phyloP scores from a whole-genome alignment of 2,888 invertebrate genomes.

The Nephrocerus scutellatus region DNA sequence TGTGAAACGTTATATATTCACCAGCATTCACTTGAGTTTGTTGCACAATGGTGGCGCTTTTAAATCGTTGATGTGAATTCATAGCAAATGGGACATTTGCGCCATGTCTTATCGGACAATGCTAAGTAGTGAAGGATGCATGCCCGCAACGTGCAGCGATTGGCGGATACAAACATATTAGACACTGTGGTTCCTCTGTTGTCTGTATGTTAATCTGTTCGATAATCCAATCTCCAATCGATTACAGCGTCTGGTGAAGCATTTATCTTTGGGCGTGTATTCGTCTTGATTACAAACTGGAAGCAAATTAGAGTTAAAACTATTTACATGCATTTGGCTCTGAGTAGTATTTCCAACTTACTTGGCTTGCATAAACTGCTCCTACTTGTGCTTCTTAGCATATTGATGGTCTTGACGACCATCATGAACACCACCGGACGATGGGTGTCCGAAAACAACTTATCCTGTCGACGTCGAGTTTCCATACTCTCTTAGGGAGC shows the following conservation, averaged over 20 bases:
- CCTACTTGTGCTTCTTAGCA: conserved; percentile 83
- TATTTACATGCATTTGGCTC: too few relatives aligned
- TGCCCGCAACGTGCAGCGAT: conserved; percentile 88
- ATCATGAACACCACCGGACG: too few relatives aligned
- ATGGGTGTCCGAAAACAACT: conserved; percentile 26
- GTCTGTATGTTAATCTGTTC: conserved; percentile 79
- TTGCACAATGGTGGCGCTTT: conserved; percentile 56
- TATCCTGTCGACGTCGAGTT: conserved; percentile 32
- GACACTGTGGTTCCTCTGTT: conserved; percentile 68
- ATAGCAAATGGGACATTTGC: conserved; percentile 89
- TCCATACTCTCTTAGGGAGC: conserved; percentile 56
- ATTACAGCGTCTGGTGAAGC: conserved; percentile 82
- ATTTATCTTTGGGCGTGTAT: conserved; percentile 64
- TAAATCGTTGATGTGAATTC: conserved; percentile 73
- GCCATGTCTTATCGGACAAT: conserved; percentile 72
- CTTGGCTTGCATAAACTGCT: conserved; percentile 92
- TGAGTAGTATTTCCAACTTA: conserved; percentile 50
- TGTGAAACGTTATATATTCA: conserved; percentile 66
- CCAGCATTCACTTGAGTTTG: conserved; percentile 49
- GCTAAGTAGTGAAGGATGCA: conserved; percentile 89
- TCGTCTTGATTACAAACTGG: conserved; percentile 86
- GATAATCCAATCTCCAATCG: conserved; percentile 83
- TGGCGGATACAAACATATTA: conserved; percentile 85
- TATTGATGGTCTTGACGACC: conserved; percentile 24
- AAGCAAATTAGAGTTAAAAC: too few relatives aligned